Base-by-base conservation (phyloP, 2,888 invertebrate species). In the Crioceris asparagi region DNA sequence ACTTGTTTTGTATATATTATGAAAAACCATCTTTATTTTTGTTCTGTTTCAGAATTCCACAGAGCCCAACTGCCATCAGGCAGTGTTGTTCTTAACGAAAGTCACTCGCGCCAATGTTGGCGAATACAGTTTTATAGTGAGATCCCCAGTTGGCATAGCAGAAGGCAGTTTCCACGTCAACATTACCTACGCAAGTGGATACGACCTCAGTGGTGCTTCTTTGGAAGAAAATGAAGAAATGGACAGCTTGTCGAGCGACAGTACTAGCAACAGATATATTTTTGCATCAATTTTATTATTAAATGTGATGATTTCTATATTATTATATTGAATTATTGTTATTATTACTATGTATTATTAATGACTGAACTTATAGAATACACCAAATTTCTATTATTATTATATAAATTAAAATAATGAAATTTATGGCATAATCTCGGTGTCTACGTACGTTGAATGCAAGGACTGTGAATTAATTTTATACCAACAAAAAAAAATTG, bases 121-220 rank as follows among this genome's bases (percentile, higher is more conserved):
- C 17, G 78, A 78, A 58, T 75, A 77, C 63, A 65, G 70, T 45
- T 68, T 79, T 46, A 61, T 78, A 43, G 77, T 77, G 18, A 69
- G 74, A 49, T 78, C 78, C 35, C 62, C 70, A 25, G 70, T 70
- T 50, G 78, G 78, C 36, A 64, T 75, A 45, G 70, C 75, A 30
- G 77, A 78, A 58, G 76, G 76, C 33, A 68, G 68, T 45, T 71
- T 78, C 54, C 66, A 68, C 51, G 67, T 79, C 47, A 77, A 77
- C 59, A 72, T 77, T 57, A 76, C 76, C 4, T 64, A 64, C 46
- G 62, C 64, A 31, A 64, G 63, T 44, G 64, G 64, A 35, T n/a
- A n/a, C n/a, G n/a, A n/a, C n/a, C n/a, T n/a, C n/a, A n/a, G n/a
- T n/a, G n/a, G n/a, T n/a, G n/a, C n/a, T n/a, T n/a, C n/a, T n/a